These are phyloP conservation scores for Dissostichus mawsoni DNA, from an alignment of 2,113 vertebrate genomes.

Conservation along the genomic window DNA sequence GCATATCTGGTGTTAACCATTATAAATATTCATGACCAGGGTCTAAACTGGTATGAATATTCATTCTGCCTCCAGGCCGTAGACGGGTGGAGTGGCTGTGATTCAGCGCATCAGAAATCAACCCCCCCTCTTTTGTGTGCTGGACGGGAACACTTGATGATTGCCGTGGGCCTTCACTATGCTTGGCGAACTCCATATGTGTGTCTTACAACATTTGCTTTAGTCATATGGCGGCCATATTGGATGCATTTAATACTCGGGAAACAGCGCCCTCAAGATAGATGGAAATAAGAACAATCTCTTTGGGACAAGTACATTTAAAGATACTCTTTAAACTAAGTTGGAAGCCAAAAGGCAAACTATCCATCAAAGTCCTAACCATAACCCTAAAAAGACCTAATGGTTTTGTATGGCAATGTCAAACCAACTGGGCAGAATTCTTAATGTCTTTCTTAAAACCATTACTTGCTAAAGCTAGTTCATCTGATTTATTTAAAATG, in stretches of 20 bases:
- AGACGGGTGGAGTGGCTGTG: slow-evolving; percentile 60
- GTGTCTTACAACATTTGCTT: slow-evolving; percentile 32
- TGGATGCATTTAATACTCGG: not conserved
- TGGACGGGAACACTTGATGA: slow-evolving; percentile 46
- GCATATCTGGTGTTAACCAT: slow-evolving; percentile 73
- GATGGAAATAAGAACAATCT: slow-evolving; percentile 40
- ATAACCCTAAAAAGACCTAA: not conserved
- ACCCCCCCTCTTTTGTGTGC: slow-evolving; percentile 48
- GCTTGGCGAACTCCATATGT: slow-evolving; percentile 30
- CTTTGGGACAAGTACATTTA: slow-evolving; percentile 1
- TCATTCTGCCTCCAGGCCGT: slow-evolving; percentile 62
- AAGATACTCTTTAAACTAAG: not conserved
- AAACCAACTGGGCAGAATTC: not conserved
- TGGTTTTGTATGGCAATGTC: not conserved
- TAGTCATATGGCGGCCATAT: slow-evolving; percentile 20
- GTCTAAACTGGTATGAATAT: slow-evolving; percentile 73
- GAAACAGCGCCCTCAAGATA: slow-evolving; percentile 19
- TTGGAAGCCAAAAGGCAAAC: slow-evolving; percentile 13
- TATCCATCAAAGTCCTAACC: slow-evolving; percentile 1
- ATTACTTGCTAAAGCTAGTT: not conserved
- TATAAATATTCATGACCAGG: slow-evolving; percentile 75
- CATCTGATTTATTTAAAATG: not conserved
- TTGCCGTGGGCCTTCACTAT: slow-evolving; percentile 7
- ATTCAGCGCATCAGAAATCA: slow-evolving; percentile 63
- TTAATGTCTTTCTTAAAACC: not conserved